These are phyloP conservation scores for Lutraria lutraria DNA, from an alignment of 2,888 invertebrate genomes.

Conservation along the genomic window DNA sequence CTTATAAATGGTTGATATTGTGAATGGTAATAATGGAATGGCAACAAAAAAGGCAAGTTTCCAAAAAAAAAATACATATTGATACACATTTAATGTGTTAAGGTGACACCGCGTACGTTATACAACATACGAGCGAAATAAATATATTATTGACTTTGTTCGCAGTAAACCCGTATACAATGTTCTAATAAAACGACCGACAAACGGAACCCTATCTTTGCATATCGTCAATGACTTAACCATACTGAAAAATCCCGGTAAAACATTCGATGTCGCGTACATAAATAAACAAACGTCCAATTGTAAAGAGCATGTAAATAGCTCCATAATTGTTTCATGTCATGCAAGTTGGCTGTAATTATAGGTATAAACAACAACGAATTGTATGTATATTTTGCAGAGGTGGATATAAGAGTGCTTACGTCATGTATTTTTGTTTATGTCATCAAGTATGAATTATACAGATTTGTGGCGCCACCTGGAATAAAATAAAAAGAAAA, in stretches of 20 bases:
- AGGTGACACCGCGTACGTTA: no score
- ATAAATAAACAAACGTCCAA: constrained; percentile 10
- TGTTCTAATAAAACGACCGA: no score
- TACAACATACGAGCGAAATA: no score
- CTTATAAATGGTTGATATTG: no score
- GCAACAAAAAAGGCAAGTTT: no score
- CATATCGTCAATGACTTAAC: background rate
- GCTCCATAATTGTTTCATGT: background rate
- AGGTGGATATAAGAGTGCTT: background rate
- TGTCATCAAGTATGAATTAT: background rate
- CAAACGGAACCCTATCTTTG: no score
- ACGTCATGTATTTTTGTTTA: constrained; percentile 25
- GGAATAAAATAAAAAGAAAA: background rate
- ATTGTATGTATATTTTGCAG: background rate
- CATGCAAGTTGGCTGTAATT: background rate
- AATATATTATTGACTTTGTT: no score
- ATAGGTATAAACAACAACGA: background rate
- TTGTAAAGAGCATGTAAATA: background rate
- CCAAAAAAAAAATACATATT: no score
- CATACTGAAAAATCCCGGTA: background rate
- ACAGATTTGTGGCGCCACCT: background rate
- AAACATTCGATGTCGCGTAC: background rate
- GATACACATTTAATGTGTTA: no score
- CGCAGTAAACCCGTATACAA: no score
- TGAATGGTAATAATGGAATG: no score